Evolutionary conservation across 2,113 vertebrate genomes (phyloP).

Genomic region (Rhabdornis inornatus): DNA sequence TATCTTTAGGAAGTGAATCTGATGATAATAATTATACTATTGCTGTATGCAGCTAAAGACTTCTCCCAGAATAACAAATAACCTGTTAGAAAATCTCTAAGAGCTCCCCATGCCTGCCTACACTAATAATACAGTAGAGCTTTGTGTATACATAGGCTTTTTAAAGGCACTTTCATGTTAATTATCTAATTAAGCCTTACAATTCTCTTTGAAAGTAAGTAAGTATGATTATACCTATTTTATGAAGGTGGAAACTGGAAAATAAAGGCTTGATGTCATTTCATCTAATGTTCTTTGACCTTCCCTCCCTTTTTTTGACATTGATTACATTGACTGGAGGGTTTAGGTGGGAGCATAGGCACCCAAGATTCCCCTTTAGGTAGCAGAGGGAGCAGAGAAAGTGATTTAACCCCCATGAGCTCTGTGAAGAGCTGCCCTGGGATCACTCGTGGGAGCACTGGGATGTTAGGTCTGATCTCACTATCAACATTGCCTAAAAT

Average conservation of each 20-base stretch:
- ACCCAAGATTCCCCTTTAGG: neutral
- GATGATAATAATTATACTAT: slow-evolving; percentile 57
- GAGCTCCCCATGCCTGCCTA: slow-evolving; percentile 56
- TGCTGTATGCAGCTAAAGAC: slow-evolving; percentile 57
- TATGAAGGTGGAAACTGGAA: slow-evolving; percentile 28
- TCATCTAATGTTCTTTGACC: neutral
- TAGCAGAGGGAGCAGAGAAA: neutral
- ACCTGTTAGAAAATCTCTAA: slow-evolving; percentile 42
- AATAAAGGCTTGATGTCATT: slow-evolving; percentile 20
- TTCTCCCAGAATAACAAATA: slow-evolving; percentile 59
- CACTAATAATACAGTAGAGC: slow-evolving; percentile 60
- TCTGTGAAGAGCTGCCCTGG: neutral
- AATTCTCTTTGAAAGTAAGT: slow-evolving; percentile 30
- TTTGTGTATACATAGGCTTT: slow-evolving; percentile 51
- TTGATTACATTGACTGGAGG: neutral
- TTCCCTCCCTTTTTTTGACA: neutral
- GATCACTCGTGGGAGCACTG: neutral
- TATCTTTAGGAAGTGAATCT: slow-evolving; percentile 67
- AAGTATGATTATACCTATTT: slow-evolving; percentile 37
- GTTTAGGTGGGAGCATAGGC: neutral
- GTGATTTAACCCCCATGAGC: neutral
- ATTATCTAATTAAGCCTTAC: slow-evolving; percentile 66
- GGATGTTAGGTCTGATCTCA: neutral
- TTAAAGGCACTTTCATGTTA: slow-evolving; percentile 46
- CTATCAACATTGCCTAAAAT: neutral